Evolutionary conservation across 2,797 vertebrate species (phyloP).

Genomic region (Eurystomus glaucurus): DNA sequence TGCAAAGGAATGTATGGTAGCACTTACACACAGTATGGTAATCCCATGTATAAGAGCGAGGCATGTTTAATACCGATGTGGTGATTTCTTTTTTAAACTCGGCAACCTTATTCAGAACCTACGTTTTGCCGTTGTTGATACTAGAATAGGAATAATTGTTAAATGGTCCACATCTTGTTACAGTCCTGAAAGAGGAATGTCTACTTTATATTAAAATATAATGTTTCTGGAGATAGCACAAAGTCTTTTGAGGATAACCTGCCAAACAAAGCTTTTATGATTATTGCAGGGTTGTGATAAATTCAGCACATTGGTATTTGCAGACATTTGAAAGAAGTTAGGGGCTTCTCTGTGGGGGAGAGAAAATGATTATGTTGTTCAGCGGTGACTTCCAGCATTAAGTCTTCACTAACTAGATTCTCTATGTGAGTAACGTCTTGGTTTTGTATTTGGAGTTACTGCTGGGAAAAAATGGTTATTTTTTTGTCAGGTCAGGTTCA

Average conservation of each 20-base stretch:
- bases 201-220: neutral
- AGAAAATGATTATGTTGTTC: neutral
- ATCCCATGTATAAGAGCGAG: neutral
- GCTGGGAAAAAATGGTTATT: neutral
- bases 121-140: neutral
- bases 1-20: neutral
- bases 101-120: neutral
- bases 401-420: neutral
- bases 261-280: neutral
- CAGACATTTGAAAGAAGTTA: neutral
- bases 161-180: neutral
- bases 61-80: fast-evolving
- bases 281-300: neutral
- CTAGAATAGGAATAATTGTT: neutral
- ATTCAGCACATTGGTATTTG: neutral
- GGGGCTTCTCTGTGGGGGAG: neutral
- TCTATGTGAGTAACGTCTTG: neutral
- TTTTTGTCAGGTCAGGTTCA: neutral
- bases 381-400: neutral
- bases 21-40: neutral
- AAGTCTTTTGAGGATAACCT: neutral
- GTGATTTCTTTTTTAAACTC: neutral
- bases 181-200: neutral
- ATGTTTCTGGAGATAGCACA: neutral
- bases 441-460: neutral